Percentiles rank a stretch among this genome's conserved stretches.
Conservation (phyloP, 2,888 invertebrate genomes). For the Bembecia ichneumoniformis region DNA sequence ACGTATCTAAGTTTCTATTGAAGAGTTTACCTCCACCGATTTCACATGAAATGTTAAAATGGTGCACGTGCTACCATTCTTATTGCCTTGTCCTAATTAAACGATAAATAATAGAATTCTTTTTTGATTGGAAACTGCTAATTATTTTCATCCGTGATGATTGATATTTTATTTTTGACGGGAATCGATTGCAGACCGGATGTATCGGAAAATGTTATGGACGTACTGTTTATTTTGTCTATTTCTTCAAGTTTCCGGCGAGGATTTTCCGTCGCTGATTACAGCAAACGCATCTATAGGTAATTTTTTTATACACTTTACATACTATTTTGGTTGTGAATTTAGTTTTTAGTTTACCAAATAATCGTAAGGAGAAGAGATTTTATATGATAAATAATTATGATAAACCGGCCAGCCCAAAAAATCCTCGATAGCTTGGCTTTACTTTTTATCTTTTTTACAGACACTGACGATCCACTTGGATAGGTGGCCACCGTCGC, state of each 20-base stretch:
- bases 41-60: constrained; percentile 42
- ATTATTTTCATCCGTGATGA: constrained; percentile 40
- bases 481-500: too few relatives aligned
- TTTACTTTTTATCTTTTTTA: too few relatives aligned
- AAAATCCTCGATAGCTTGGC: too few relatives aligned
- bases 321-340: too few relatives aligned
- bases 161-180: constrained; percentile 19
- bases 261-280: constrained; percentile 81
- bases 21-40: background rate
- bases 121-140: constrained; percentile 13
- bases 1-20: too few relatives aligned
- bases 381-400: background rate
- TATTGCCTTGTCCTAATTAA: constrained; percentile 22
- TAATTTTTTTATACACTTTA: constrained; percentile 34
- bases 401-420: too few relatives aligned
- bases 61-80: constrained; percentile 23
- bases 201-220: constrained; percentile 41
- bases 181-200: constrained; percentile 16
- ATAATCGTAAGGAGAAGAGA: background rate
- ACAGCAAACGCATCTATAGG: constrained; percentile 83
- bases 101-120: constrained; percentile 27
- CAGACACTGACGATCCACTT: too few relatives aligned
- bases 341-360: background rate
- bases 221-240: constrained; percentile 24
- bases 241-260: constrained; percentile 29